Conservation (phyloP, 2,888 invertebrate genomes). For the Bimastos eiseni region DNA sequence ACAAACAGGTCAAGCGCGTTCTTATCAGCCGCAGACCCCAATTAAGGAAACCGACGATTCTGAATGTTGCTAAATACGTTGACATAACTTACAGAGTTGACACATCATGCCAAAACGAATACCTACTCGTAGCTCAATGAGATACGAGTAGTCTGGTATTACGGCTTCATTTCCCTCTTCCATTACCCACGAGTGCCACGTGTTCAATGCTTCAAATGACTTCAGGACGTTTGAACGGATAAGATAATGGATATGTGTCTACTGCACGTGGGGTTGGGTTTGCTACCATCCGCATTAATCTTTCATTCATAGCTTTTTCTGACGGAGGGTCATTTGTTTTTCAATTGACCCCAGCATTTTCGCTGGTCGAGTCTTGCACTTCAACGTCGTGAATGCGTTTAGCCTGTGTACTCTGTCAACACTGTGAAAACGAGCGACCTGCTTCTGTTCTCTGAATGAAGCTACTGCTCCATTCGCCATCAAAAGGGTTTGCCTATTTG, state of each 20-base stretch:
- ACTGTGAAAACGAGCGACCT: neutral
- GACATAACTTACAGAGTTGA: neutral
- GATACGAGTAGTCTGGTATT: neutral
- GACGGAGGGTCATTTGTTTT: neutral
- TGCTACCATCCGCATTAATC: neutral
- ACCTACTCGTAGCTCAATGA: neutral
- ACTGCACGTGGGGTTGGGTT: neutral
- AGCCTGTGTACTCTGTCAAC: neutral
- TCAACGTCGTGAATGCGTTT: neutral
- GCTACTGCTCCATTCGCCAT: too few relatives aligned
- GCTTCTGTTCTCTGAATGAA: too few relatives aligned
- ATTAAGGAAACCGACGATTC: neutral
- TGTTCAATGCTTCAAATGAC: neutral
- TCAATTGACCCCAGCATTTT: neutral
- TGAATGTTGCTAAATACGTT: neutral
- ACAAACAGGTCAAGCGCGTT: neutral
- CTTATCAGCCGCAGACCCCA: neutral
- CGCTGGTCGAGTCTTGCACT: neutral
- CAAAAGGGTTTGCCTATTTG: too few relatives aligned
- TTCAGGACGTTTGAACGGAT: neutral
- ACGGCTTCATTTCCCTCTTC: neutral
- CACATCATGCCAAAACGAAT: neutral
- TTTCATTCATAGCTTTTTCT: neutral
- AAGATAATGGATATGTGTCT: neutral
- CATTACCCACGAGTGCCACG: neutral